Evolutionary conservation across 1,140 invertebrate genomes (phyloP).

Genomic region (Aphaenogaster floridana): DNA sequence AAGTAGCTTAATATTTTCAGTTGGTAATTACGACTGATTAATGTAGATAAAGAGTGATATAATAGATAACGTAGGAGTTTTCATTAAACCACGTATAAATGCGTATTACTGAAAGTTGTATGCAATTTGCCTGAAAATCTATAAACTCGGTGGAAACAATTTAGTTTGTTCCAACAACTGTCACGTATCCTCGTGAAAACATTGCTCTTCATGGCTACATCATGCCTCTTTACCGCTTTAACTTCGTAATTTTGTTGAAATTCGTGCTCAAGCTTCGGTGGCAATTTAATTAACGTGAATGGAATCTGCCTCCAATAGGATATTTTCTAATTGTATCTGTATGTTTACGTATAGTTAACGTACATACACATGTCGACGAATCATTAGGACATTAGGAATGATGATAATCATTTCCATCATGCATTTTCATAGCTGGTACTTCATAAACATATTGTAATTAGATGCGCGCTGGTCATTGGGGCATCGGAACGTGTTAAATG

Average conservation of each 20-base stretch:
- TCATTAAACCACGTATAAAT: background rate
- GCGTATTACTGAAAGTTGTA: constrained; percentile 1
- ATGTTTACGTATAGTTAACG: background rate
- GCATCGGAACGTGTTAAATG: constrained; percentile 27
- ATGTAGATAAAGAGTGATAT: background rate
- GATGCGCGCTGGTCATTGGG: background rate
- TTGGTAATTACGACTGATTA: constrained; percentile 7
- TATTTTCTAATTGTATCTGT: background rate
- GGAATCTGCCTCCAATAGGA: background rate
- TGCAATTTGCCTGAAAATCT: constrained; percentile 30
- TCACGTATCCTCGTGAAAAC: constrained; percentile 28
- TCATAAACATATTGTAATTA: background rate
- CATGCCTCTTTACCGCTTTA: constrained; percentile 15
- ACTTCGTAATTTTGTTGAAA: constrained; percentile 41
- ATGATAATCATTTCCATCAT: background rate
- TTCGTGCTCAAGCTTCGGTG: background rate
- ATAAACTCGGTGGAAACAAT: constrained; percentile 37
- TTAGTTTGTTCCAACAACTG: constrained; percentile 32
- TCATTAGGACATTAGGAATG: background rate
- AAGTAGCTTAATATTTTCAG: background rate
- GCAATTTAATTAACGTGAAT: constrained; percentile 26
- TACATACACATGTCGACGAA: background rate
- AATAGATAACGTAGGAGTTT: background rate
- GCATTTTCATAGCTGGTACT: background rate
- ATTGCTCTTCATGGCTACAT: background rate